These are phyloP conservation scores for Hartigia nigra DNA, from an alignment of 2,888 invertebrate genomes.

Conservation along the genomic window DNA sequence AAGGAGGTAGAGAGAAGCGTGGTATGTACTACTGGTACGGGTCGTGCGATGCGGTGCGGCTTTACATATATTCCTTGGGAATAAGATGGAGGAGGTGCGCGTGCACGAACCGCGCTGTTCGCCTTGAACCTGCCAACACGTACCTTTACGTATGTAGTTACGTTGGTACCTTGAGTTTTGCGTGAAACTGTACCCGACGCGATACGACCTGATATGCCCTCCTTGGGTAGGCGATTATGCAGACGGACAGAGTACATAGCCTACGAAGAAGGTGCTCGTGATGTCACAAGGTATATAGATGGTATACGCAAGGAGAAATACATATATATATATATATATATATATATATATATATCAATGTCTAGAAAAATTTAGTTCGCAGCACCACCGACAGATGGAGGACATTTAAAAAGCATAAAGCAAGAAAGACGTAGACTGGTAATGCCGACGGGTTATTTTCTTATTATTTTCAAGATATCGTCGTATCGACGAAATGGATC, in stretches of 20 bases:
- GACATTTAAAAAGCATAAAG: background rate
- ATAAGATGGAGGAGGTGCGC: background rate
- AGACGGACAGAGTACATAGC: background rate
- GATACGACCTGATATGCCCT: constrained; percentile 46
- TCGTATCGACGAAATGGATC: background rate
- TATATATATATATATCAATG: background rate
- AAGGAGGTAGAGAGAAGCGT: background rate
- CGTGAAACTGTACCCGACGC: constrained; percentile 46
- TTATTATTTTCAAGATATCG: no score
- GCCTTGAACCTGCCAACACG: constrained; percentile 44
- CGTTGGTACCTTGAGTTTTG: constrained; percentile 31
- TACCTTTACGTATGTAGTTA: constrained; percentile 15
- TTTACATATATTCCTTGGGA: constrained; percentile 15
- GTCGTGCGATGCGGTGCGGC: constrained; percentile 13
- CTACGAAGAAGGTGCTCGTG: background rate
- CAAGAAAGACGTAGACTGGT: background rate
- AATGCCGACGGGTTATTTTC: background rate
- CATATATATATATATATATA: no score
- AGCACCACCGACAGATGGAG: background rate
- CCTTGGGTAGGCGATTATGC: constrained; percentile 28
- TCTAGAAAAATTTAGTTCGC: background rate
- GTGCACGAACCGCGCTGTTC: constrained; percentile 20
- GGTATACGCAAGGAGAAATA: no score
- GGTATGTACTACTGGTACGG: background rate
- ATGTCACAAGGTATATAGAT: background rate